A percentile compares a stretch with the other conserved stretches of the same genome.
Conservation (phyloP, 1,140 invertebrate species). For the Hestina assimilis region DNA sequence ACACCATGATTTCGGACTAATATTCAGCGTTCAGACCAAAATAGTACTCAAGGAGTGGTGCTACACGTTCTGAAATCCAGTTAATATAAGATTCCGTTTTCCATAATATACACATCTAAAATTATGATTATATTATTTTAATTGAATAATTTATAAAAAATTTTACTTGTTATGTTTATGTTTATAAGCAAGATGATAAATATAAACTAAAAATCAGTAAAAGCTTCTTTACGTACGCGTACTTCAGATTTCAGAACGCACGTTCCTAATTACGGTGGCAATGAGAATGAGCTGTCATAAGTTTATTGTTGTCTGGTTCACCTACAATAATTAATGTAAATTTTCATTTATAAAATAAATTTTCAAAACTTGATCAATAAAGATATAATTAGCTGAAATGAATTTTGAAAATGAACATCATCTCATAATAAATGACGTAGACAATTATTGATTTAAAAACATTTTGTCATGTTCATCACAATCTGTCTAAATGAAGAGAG, state of each 20-base stretch:
- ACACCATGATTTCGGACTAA: slow-evolving; percentile 20
- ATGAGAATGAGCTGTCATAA: slow-evolving; percentile 17
- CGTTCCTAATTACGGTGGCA: slow-evolving; percentile 9
- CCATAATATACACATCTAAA: neutral
- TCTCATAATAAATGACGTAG: neutral
- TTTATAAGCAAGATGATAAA: neutral
- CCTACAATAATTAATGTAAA: no score
- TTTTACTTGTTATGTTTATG: neutral
- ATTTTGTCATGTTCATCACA: neutral
- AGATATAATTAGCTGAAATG: neutral
- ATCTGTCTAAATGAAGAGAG: neutral
- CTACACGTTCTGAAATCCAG: slow-evolving; percentile 17
- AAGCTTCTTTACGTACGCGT: slow-evolving; percentile 4
- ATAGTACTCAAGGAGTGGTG: slow-evolving; percentile 52
- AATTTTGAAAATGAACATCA: neutral
- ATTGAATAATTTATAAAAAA: neutral
- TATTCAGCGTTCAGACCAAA: slow-evolving; percentile 36
- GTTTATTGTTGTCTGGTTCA: slow-evolving; percentile 22
- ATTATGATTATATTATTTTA: neutral
- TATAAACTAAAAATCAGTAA: no score
- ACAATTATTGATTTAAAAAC: neutral
- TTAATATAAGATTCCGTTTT: neutral
- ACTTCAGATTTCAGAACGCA: slow-evolving; percentile 25
- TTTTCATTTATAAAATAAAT: no score
- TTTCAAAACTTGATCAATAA: no score